These are phyloP conservation scores for Sinhomidia bicolor DNA, from an alignment of 2,888 invertebrate genomes.

Conservation along the genomic window DNA sequence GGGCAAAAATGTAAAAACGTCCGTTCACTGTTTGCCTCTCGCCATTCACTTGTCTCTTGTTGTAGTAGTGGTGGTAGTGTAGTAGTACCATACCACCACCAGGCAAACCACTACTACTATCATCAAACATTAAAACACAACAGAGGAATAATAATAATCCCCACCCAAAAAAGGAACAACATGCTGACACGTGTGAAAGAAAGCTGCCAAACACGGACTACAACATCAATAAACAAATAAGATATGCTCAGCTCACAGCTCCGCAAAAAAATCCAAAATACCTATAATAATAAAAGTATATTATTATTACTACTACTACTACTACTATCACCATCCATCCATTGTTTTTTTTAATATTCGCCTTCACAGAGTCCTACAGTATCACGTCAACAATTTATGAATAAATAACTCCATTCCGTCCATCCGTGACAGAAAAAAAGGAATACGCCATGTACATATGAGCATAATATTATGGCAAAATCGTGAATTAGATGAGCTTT, in stretches of 20 bases:
- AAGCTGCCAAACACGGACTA: slow-evolving; percentile 73
- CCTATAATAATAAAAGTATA: not conserved
- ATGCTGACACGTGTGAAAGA: slow-evolving; percentile 74
- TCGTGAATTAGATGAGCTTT: slow-evolving; percentile 44
- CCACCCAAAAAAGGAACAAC: slow-evolving; percentile 73
- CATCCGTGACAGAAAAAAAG: slow-evolving; percentile 53
- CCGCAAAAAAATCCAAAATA: slow-evolving; percentile 17
- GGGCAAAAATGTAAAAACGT: not conserved
- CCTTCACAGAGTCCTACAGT: not conserved
- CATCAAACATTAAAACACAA: slow-evolving; percentile 38
- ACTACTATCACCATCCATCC: too few species aligned
- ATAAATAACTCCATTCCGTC: slow-evolving; percentile 71
- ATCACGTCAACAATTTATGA: slow-evolving; percentile 59
- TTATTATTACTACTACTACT: not conserved
- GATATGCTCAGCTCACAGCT: slow-evolving; percentile 39
- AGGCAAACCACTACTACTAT: not conserved
- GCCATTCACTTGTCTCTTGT: too few species aligned
- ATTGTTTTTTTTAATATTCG: slow-evolving; percentile 37
- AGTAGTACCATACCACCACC: too few species aligned
- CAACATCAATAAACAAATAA: slow-evolving; percentile 73
- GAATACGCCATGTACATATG: not conserved
- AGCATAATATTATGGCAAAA: slow-evolving; percentile 2
- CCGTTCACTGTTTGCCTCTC: not conserved
- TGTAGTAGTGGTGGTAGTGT: too few species aligned
- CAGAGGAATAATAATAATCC: slow-evolving; percentile 61